Evolutionary conservation across 1,140 invertebrate genomes (phyloP).

Genomic region (Neodiprion virginianus): DNA sequence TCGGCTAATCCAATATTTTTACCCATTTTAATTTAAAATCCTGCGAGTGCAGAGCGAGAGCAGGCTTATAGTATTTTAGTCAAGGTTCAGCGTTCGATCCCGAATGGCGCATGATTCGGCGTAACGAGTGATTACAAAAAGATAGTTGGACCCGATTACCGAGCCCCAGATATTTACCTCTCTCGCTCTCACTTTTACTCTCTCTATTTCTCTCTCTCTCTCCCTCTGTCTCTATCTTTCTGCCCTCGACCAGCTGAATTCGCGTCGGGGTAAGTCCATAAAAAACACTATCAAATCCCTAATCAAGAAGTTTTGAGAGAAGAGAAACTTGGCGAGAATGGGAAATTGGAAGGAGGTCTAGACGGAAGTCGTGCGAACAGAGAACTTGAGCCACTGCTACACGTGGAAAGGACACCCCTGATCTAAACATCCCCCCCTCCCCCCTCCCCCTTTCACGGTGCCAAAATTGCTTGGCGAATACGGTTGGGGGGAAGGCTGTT

Average conservation of each 20-base stretch:
- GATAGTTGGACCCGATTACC: constrained; percentile 28
- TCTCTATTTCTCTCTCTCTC: no score
- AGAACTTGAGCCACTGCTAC: background rate
- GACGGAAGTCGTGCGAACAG: constrained; percentile 5
- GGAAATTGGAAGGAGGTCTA: background rate
- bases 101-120: background rate
- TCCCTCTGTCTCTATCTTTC: no score
- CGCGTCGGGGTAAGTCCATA: constrained; percentile 20
- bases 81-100: background rate
- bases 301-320: constrained; percentile 36
- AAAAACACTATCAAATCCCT: constrained; percentile 37
- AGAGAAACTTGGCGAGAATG: background rate
- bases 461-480: background rate
- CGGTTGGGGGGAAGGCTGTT: background rate
- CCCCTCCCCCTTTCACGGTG: background rate
- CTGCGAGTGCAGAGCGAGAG: no score
- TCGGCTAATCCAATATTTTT: background rate
- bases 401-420: background rate
- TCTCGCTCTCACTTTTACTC: no score
- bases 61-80: no score
- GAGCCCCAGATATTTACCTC: background rate
- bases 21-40: background rate
- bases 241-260: constrained; percentile 6
- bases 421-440: background rate
- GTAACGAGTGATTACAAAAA: constrained; percentile 9